Conservation (phyloP, 2,888 invertebrate genomes). For the Xiphydria camelus region DNA sequence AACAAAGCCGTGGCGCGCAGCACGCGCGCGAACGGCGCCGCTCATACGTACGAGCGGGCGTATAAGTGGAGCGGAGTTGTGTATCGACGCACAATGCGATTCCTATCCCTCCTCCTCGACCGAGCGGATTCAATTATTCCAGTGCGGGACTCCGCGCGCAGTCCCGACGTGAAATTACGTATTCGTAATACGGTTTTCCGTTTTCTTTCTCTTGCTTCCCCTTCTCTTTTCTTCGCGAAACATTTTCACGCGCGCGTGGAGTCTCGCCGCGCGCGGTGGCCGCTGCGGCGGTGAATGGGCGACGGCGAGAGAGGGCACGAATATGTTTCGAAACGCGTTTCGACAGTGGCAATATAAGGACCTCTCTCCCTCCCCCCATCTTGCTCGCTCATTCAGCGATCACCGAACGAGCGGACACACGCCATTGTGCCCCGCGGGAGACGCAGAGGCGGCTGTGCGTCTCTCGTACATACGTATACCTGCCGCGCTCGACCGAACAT, state of each 20-base stretch:
- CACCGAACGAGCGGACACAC: slow-evolving; percentile 3
- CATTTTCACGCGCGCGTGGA: no score
- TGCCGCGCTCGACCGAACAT: slow-evolving; percentile 43
- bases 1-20: no score
- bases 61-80: no score
- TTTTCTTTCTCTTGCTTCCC: neutral
- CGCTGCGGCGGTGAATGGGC: slow-evolving; percentile 4
- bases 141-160: slow-evolving; percentile 6
- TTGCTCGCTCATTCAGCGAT: slow-evolving; percentile 37
- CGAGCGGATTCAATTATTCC: slow-evolving; percentile 4
- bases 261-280: slow-evolving; percentile 11
- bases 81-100: neutral
- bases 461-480: slow-evolving; percentile 20
- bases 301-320: neutral
- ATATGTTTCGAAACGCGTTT: slow-evolving; percentile 31
- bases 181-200: slow-evolving; percentile 9
- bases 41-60: no score
- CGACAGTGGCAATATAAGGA: slow-evolving; percentile 41
- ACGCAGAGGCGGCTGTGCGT: no score
- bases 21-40: no score
- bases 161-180: slow-evolving; percentile 14
- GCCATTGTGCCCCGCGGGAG: slow-evolving; percentile 33
- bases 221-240: no score
- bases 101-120: neutral
- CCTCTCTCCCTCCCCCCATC: no score